Base-by-base conservation (phyloP, 2,113 vertebrate genomes). In the Python bivittatus region DNA sequence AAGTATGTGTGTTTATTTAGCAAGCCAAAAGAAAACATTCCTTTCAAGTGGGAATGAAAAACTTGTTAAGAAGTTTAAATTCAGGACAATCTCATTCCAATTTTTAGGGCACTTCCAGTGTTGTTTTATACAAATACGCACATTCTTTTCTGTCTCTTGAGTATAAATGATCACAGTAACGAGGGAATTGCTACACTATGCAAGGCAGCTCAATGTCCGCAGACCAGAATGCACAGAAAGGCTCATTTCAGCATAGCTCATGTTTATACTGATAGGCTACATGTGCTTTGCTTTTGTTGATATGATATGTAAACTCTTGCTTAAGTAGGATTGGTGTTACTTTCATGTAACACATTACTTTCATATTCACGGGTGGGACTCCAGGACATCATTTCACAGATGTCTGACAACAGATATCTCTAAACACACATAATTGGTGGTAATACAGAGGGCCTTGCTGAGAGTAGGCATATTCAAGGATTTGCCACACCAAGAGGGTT, bases 201-300 rank as follows among this genome's bases (percentile, higher is more conserved):
- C 33, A 92, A 44, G 52, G 10, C 48, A 92, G n/a, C 44, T 38
- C 86, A 53, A 20, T 48, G 27, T 88, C 42, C 85, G 88, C 15
- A 48, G 25, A 87, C 22, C 27, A 42, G 42, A 72, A 57, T 20
- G 27, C 25, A 91, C 87, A 38, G 53, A 48, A 48, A 92, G 20
- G 12, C 54, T 92, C 54, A 58, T 52, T 83, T 60, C 79, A 20
- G 17, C 42, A 88, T 33, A 42, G 33, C 38, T 44, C 15, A 22
- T 88, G 61, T 60, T 38, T 60, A 56, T 88, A 53, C 42, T 84
- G 68, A 44, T 53, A 88, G 42, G 56, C 22, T 56, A 92, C 72
- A 53, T 25, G 22, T 88, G 42, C 64, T 84, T 84, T 88, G 54
- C 42, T 92, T 92, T 92, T 88, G 86, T 88, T 88, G 54, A 92